Percentiles rank a stretch among this genome's conserved stretches.
phyloP scores from a whole-genome alignment of 1,140 invertebrate species.

The Hermetia illucens region DNA sequence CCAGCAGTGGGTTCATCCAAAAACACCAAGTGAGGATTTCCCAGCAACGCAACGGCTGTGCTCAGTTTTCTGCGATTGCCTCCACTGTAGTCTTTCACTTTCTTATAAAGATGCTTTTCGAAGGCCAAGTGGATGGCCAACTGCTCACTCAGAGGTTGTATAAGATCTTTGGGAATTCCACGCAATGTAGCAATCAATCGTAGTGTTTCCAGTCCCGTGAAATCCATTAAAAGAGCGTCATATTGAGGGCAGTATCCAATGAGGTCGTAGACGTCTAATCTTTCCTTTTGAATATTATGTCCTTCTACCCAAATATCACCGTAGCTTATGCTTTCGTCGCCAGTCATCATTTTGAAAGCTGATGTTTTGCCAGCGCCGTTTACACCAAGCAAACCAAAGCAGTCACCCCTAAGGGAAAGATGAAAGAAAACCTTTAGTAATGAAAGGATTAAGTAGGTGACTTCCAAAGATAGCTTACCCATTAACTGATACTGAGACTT shows the following conservation, averaged over 20 bases:
- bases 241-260: conserved; percentile 75
- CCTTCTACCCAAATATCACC: conserved; percentile 39
- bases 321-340: conserved; percentile 46
- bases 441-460: too few species aligned
- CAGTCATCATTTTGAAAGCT: conserved; percentile 82
- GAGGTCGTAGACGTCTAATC: conserved; percentile 39
- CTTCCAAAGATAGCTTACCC: too few species aligned
- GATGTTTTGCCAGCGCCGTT: conserved; percentile 82
- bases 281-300: conserved; percentile 34
- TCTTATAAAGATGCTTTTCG: conserved; percentile 32
- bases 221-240: conserved; percentile 65
- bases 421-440: too few species aligned
- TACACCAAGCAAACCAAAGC: conserved; percentile 79
- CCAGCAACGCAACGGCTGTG: conserved; percentile 81
- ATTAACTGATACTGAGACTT: conserved; percentile 43
- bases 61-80: conserved; percentile 93
- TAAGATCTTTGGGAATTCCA: conserved; percentile 42
- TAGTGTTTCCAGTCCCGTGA: conserved; percentile 68
- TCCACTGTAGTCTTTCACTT: conserved; percentile 58
- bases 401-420: conserved; percentile 46
- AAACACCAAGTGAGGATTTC: conserved; percentile 78
- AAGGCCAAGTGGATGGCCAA: conserved; percentile 33
- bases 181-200: conserved; percentile 57
- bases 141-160: conserved; percentile 25
- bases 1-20: conserved; percentile 74